These are phyloP conservation scores for Rhadina sibilatrix DNA, from an alignment of 2,113 vertebrate species.

Conservation along the genomic window DNA sequence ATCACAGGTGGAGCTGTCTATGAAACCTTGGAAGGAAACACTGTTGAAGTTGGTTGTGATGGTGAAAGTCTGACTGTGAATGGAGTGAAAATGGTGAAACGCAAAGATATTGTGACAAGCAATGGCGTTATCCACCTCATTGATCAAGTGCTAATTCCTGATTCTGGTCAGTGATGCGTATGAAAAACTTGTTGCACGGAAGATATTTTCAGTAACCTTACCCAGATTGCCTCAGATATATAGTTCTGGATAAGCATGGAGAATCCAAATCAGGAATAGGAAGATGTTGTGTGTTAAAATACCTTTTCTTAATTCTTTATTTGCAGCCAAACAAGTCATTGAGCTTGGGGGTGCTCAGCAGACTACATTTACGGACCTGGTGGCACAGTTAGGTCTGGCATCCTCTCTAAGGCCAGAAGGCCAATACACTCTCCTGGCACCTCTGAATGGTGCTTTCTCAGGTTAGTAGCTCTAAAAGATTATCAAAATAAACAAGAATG, in stretches of 20 bases:
- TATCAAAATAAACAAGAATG: not conserved
- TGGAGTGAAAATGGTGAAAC: conserved; percentile 90
- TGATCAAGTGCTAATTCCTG: conserved; percentile 89
- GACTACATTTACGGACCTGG: conserved; percentile 85
- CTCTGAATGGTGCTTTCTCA: conserved; percentile 85
- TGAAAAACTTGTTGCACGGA: not conserved
- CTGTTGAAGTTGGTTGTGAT: conserved; percentile 91
- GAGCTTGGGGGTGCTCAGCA: conserved; percentile 86
- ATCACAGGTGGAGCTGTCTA: conserved; percentile 86
- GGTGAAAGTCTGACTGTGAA: conserved; percentile 93
- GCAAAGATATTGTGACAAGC: conserved; percentile 92
- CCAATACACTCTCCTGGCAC: conserved; percentile 91
- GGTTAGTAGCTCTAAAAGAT: conserved; percentile 72
- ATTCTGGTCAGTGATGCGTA: conserved; percentile 84
- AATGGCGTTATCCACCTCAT: conserved; percentile 96
- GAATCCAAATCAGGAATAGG: not conserved
- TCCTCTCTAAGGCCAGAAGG: conserved; percentile 77
- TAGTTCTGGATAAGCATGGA: not conserved
- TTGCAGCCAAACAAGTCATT: conserved; percentile 91
- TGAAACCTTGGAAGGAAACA: conserved; percentile 91
- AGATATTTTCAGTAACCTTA: not conserved
- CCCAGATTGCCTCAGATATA: not conserved
- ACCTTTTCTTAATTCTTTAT: not conserved
- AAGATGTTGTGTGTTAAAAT: not conserved
- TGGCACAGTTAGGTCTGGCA: conserved; percentile 86